Evolutionary conservation across 2,888 invertebrate genomes (phyloP), one percentile per base, ranked within the genome.

Genomic region (Brachylomia viminalis): DNA sequence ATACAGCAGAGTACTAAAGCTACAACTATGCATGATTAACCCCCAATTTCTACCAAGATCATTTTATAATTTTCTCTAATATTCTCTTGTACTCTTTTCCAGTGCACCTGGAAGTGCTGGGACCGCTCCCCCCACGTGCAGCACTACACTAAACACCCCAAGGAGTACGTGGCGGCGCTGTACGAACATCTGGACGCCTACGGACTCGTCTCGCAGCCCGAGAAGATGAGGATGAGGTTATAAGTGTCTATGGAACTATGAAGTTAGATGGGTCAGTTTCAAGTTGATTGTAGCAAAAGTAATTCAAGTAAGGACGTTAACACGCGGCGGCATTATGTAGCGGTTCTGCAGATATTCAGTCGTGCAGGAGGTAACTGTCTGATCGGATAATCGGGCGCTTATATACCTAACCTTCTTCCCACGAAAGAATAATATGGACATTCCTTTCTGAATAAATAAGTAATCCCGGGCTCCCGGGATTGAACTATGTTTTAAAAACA

Each of bases 41-140:
- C n/a, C 38, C 15, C 5, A 38, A 42, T 64, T n/a, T 42, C 6
- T n/a, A 62, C 62, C 5, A 38, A 30, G 27, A 56, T 58, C 0
- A 2, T 15, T 56, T 2, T 2, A 17, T 27, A 1, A 20, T 27
- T 30, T 8, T 58, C 20, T 33, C 30, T 33, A 59, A 23, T 1
- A 23, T 23, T 23, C 7, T 23, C 17, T 11, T n/a, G 27, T 42
- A 0, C 1, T n/a, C 8, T n/a, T 20, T 67, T 72, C 15, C 95
- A 98, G 97, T 97, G 97, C 61, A 97, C 97, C 1, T 97, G 97
- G 92, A 98, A 98, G 88, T 97, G 98, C 91, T 98, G 98, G 97
- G 97, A 98, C 70, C 97, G 97, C 78, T 98, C 98, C 0, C 97
- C 97, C 0, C 98, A 98, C 93, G 98, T 98, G 56, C 96, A 96